A percentile compares a stretch with the other conserved stretches of the same genome.
These are phyloP conservation scores for Heteractis magnifica DNA, from an alignment of 92 coral and sea anemone genomes.

Conservation along the genomic window DNA sequence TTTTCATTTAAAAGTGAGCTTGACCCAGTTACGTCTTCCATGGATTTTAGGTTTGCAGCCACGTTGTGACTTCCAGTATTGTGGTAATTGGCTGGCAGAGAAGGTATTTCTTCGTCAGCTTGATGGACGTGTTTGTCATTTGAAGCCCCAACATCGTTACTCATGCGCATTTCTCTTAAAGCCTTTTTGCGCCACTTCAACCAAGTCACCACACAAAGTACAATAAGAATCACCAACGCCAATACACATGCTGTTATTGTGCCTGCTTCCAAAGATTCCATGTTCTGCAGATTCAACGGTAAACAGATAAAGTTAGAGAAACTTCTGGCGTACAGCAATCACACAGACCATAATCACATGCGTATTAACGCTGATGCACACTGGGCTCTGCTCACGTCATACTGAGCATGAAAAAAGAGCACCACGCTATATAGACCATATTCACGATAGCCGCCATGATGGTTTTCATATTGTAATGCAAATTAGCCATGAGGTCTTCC, in stretches of 20 bases:
- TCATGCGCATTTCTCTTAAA: background rate
- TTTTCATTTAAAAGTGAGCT: background rate
- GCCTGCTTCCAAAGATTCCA: slow-evolving; percentile 24
- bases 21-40: slow-evolving; percentile 11
- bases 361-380: no score
- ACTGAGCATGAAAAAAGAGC: no score
- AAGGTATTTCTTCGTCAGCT: background rate
- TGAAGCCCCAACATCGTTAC: background rate
- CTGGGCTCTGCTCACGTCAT: no score
- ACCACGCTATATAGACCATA: no score
- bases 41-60: slow-evolving; percentile 17
- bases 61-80: slow-evolving; percentile 9
- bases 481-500: no score
- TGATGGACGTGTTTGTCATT: background rate
- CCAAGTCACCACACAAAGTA: slow-evolving; percentile 16
- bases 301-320: no score
- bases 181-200: slow-evolving; percentile 27
- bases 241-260: slow-evolving; percentile 15
- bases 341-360: no score
- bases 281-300: background rate
- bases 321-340: no score
- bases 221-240: slow-evolving; percentile 27
- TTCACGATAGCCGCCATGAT: no score
- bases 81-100: background rate
- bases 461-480: no score